phyloP scores from a whole-genome alignment of 2,113 vertebrate species.

The Hemichromis elongatus region DNA sequence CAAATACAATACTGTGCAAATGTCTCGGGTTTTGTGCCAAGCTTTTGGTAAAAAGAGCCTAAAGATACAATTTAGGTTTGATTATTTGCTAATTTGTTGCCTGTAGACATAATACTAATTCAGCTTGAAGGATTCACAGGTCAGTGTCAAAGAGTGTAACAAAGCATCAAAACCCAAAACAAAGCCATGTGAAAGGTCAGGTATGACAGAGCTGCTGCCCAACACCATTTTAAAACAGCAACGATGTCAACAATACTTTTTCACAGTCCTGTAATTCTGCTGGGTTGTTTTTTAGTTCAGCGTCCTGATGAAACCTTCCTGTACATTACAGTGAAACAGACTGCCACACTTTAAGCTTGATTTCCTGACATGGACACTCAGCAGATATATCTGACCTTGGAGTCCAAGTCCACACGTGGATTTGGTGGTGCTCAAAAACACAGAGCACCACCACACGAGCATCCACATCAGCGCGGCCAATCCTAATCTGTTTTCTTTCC shows the following conservation, averaged over 20 bases:
- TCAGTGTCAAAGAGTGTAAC: no score
- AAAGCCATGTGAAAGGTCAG: no score
- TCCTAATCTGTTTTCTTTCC: accelerated
- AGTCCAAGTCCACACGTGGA: not conserved
- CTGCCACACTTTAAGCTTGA: not conserved
- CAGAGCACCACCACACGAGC: not conserved
- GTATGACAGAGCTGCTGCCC: not conserved
- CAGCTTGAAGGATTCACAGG: no score
- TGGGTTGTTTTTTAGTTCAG: not conserved
- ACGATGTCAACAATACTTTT: not conserved
- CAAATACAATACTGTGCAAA: not conserved
- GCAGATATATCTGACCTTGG: not conserved
- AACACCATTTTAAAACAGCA: not conserved
- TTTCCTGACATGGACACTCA: not conserved
- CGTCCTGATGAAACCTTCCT: not conserved
- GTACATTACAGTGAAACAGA: not conserved
- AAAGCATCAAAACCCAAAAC: no score
- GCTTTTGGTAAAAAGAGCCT: not conserved
- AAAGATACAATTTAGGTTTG: not conserved
- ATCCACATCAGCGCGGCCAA: not conserved
- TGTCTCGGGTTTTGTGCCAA: not conserved
- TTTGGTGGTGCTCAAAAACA: constrained; percentile 13
- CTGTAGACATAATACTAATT: not conserved
- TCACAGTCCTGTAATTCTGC: not conserved
- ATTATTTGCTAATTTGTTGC: accelerated